phyloP scores from a whole-genome alignment of 2,888 invertebrate species.

The Lycaena phlaeas region DNA sequence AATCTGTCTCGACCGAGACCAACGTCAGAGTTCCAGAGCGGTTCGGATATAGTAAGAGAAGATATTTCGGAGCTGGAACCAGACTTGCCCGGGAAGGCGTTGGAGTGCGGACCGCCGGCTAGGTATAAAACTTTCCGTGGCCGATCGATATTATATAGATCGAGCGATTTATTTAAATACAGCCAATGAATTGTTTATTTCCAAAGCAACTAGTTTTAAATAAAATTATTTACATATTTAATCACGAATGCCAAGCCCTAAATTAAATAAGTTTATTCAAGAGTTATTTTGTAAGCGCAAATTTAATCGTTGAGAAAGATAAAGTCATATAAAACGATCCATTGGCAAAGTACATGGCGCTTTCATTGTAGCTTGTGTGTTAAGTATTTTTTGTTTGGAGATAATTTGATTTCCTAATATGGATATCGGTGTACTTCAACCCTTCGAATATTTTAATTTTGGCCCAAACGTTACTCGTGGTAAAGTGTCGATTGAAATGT shows the following conservation, averaged over 20 bases:
- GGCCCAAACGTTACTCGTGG: slow-evolving; percentile 1
- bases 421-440: slow-evolving; percentile 6
- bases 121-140: slow-evolving; percentile 54
- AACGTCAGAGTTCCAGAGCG: slow-evolving; percentile 62
- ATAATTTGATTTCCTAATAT: slow-evolving; percentile 12
- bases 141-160: background rate
- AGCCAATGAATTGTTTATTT: slow-evolving; percentile 1
- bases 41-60: slow-evolving; percentile 69
- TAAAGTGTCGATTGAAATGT: background rate
- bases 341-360: slow-evolving; percentile 25
- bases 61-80: slow-evolving; percentile 74
- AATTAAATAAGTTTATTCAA: no score
- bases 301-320: no score
- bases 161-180: background rate
- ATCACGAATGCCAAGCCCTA: no score
- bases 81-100: slow-evolving; percentile 46
- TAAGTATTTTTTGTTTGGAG: slow-evolving; percentile 23
- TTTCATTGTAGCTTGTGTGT: slow-evolving; percentile 68
- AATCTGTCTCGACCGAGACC: slow-evolving; percentile 54
- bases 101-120: slow-evolving; percentile 78
- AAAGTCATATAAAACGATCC: background rate
- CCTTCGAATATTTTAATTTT: slow-evolving; percentile 1
- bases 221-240: no score
- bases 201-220: background rate
- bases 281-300: no score